Evolutionary conservation across 1,140 invertebrate species (phyloP).

Genomic region (Streblospio benedicti): DNA sequence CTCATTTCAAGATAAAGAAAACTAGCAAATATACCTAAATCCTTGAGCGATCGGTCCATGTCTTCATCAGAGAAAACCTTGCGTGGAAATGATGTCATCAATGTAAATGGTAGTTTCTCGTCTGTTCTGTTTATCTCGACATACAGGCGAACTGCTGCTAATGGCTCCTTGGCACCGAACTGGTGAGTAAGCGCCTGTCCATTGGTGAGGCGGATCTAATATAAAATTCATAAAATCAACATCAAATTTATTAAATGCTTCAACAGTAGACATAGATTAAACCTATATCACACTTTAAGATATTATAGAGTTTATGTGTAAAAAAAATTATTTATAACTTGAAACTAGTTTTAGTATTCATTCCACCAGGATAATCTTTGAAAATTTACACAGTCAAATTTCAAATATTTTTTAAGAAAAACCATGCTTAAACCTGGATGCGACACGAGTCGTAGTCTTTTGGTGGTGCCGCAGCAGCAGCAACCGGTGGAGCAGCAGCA

Average conservation of each 20-base stretch:
- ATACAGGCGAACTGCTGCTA: conserved; percentile 78
- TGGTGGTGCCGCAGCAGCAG: conserved; percentile 19
- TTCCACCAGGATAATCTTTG: too few species aligned
- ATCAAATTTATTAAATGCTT: too few species aligned
- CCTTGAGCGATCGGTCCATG: conserved; percentile 72
- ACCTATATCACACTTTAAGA: too few species aligned
- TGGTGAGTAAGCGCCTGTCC: conserved; percentile 64
- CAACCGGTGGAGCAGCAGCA: conserved; percentile 12
- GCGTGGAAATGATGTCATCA: conserved; percentile 80
- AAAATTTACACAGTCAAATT: too few species aligned
- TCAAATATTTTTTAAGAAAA: too few species aligned
- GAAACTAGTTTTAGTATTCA: too few species aligned
- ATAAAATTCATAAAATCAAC: too few species aligned
- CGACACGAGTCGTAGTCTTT: conserved; percentile 46
- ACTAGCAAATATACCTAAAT: conserved; percentile 59
- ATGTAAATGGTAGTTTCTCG: conserved; percentile 54
- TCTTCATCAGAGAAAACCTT: conserved; percentile 77
- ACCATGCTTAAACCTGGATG: conserved; percentile 55
- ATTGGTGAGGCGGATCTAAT: conserved; percentile 56
- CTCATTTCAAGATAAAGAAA: conserved; percentile 1
- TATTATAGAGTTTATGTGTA: too few species aligned
- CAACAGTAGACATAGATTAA: too few species aligned
- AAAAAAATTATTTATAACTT: too few species aligned
- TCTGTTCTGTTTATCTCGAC: conserved; percentile 70
- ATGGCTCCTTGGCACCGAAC: conserved; percentile 72